phyloP scores from a whole-genome alignment of 2,888 invertebrate species.

The Acrobeloides nanus region DNA sequence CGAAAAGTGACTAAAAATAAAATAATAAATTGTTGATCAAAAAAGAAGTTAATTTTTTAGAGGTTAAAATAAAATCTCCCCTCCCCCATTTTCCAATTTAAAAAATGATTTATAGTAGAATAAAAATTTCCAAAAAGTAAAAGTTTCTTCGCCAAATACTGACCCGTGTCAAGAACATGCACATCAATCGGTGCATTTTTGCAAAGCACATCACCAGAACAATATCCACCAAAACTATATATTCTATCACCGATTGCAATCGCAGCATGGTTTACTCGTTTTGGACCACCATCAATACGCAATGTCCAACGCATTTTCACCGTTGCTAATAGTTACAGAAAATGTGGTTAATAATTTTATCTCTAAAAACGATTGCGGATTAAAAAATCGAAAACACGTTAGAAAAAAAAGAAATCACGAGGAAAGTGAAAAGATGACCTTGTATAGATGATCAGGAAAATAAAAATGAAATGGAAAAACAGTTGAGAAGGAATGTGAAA shows the following conservation, averaged over 20 bases:
- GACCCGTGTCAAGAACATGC: constrained; percentile 72
- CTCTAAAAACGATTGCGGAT: too few relatives aligned
- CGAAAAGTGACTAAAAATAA: constrained; percentile 26
- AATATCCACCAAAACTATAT: constrained; percentile 85
- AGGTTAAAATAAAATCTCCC: constrained; percentile 7
- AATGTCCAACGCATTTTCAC: constrained; percentile 76
- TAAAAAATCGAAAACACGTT: too few relatives aligned
- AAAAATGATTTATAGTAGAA: constrained; percentile 7
- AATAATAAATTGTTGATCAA: constrained; percentile 9
- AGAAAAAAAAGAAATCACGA: too few relatives aligned
- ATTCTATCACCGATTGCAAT: constrained; percentile 62
- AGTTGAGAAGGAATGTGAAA: too few relatives aligned
- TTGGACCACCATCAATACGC: constrained; percentile 79
- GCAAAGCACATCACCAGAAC: constrained; percentile 71
- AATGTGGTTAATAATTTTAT: too few relatives aligned
- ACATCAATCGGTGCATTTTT: constrained; percentile 67
- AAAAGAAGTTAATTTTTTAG: neutral
- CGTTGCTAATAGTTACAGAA: too few relatives aligned
- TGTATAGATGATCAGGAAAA: too few relatives aligned
- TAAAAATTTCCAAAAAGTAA: neutral
- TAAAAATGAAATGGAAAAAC: too few relatives aligned
- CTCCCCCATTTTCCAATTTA: constrained; percentile 1
- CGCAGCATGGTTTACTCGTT: constrained; percentile 57
- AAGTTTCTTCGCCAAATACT: constrained; percentile 41
- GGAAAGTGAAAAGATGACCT: too few relatives aligned